phyloP scores from a whole-genome alignment of 2,113 vertebrate genomes.

The Oncorhynchus tshawytscha region DNA sequence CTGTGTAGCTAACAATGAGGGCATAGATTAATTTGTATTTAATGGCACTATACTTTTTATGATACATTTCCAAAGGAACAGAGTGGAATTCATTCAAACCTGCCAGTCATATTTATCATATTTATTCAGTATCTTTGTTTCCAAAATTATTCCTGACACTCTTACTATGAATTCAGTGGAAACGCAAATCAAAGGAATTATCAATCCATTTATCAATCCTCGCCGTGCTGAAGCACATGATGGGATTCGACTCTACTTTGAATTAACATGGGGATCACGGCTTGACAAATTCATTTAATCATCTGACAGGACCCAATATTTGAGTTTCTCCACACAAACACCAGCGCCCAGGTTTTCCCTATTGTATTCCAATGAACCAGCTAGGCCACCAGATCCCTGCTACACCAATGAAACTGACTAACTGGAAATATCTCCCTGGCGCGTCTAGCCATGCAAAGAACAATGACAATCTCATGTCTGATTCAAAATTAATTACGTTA shows the following conservation, averaged over 20 bases:
- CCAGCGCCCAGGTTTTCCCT: not conserved
- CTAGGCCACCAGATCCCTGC: not conserved
- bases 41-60: not conserved
- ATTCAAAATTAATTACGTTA: slow-evolving; percentile 16
- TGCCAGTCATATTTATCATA: not conserved
- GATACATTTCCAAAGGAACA: not conserved
- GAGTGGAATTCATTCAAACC: not conserved
- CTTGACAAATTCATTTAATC: not conserved
- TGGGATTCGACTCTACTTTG: not conserved
- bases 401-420: not conserved
- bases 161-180: not conserved
- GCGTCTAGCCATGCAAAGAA: not conserved
- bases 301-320: not conserved
- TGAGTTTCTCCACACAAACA: not conserved
- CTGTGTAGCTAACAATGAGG: not conserved
- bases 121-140: too few relatives aligned
- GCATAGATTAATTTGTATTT: not conserved
- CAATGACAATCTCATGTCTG: slow-evolving; percentile 14
- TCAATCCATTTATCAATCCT: not conserved
- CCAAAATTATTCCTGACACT: not conserved
- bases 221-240: not conserved
- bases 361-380: not conserved
- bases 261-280: not conserved
- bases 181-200: not conserved
- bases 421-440: not conserved